A percentile compares a stretch with the other conserved stretches of the same genome.
Evolutionary conservation across 2,888 invertebrate genomes (phyloP).

Genomic region (Idaea straminata): DNA sequence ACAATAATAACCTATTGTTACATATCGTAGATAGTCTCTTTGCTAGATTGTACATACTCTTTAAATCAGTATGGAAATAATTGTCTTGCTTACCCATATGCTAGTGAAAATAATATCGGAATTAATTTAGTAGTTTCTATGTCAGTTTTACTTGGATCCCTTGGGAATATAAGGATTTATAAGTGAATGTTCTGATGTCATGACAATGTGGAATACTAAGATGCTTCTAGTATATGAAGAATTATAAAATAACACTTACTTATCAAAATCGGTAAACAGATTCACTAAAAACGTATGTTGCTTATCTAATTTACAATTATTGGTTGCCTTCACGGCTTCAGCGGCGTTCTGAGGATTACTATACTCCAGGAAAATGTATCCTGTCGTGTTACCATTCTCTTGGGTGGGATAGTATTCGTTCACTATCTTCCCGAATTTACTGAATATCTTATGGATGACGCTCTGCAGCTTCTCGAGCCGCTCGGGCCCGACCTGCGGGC

Average conservation of each 20-base stretch:
- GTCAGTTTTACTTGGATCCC: too few relatives aligned
- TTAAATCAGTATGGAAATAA: too few relatives aligned
- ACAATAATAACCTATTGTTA: too few relatives aligned
- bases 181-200: too few relatives aligned
- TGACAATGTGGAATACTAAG: too few relatives aligned
- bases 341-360: conserved; percentile 90
- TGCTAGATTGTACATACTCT: too few relatives aligned
- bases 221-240: background rate
- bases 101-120: too few relatives aligned
- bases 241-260: conserved; percentile 79
- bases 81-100: too few relatives aligned
- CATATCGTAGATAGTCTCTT: too few relatives aligned
- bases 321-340: conserved; percentile 92
- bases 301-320: conserved; percentile 97
- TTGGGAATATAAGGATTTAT: too few relatives aligned
- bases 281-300: conserved; percentile 96
- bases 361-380: conserved; percentile 96
- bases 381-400: conserved; percentile 92
- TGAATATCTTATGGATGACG: conserved; percentile 94
- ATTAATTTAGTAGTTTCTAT: too few relatives aligned
- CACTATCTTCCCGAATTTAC: conserved; percentile 90
- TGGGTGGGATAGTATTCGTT: conserved; percentile 93
- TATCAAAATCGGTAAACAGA: conserved; percentile 96
- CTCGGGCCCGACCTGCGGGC: conserved; percentile 96
- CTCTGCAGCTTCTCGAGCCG: conserved; percentile 94